These are phyloP conservation scores for Benitochromis conjunctus DNA, from an alignment of 2,113 vertebrate species.

Conservation along the genomic window DNA sequence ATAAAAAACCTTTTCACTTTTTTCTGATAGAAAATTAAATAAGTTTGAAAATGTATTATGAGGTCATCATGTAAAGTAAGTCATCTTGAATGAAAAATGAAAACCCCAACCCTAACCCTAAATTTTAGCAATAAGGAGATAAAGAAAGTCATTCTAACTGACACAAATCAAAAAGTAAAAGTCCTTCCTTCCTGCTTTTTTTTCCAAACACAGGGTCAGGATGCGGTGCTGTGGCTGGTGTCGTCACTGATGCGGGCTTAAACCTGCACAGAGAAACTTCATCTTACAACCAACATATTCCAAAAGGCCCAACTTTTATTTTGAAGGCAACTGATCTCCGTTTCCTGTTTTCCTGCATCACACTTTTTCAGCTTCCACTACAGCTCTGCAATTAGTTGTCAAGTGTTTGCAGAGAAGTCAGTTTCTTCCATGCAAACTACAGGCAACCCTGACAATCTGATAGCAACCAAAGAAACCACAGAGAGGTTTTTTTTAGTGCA, in stretches of 20 bases:
- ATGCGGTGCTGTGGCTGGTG: fast-evolving
- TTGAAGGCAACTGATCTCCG: background rate
- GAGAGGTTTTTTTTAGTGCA: background rate
- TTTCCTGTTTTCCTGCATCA: background rate
- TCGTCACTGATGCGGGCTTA: fast-evolving
- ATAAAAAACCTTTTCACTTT: background rate
- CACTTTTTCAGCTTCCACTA: background rate
- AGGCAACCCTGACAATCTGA: background rate
- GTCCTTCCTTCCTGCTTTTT: fast-evolving
- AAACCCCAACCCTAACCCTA: fast-evolving
- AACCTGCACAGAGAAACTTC: background rate
- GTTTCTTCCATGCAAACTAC: background rate
- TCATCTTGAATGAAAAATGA: background rate
- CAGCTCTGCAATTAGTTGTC: background rate
- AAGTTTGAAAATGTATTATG: background rate
- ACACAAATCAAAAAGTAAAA: background rate
- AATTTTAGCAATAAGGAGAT: background rate
- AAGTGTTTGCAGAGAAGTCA: background rate
- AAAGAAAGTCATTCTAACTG: background rate
- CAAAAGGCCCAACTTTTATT: background rate
- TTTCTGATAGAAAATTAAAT: background rate
- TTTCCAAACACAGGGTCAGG: fast-evolving
- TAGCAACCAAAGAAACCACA: background rate
- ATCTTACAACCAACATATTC: background rate
- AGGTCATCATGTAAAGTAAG: background rate